Conservation (phyloP, 2,113 vertebrate species). For the Mohoua ochrocephala region DNA sequence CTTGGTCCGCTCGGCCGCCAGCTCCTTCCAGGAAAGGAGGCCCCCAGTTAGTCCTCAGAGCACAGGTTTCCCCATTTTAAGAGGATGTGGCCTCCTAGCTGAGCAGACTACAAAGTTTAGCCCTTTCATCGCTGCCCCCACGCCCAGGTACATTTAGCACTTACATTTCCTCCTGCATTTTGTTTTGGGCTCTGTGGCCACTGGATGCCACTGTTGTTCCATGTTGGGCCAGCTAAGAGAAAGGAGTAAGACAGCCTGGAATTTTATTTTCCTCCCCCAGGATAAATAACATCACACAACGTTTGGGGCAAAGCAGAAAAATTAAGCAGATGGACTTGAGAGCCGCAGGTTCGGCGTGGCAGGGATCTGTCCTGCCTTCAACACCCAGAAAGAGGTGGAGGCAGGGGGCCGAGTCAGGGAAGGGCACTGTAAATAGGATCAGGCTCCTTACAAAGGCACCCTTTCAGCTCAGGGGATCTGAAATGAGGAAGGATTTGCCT, state of each 20-base stretch:
- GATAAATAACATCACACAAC: background rate
- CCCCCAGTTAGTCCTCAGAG: background rate
- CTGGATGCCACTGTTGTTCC: slow-evolving; percentile 44
- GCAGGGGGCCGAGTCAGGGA: background rate
- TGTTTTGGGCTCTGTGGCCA: background rate
- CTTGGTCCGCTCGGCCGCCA: slow-evolving; percentile 84
- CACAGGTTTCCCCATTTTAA: background rate
- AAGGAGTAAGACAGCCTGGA: background rate
- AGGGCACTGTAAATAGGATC: background rate
- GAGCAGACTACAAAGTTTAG: background rate
- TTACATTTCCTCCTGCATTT: background rate
- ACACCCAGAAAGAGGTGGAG: background rate
- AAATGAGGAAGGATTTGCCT: background rate
- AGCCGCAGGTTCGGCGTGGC: rapidly evolving
- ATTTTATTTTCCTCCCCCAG: background rate
- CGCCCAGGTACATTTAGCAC: background rate
- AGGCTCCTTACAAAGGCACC: background rate
- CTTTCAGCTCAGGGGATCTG: background rate
- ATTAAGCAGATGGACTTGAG: background rate
- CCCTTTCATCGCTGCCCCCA: background rate
- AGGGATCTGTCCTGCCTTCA: background rate
- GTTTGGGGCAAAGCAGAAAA: background rate
- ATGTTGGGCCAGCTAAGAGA: background rate
- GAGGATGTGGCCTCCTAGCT: background rate
- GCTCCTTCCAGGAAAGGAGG: slow-evolving; percentile 73